A percentile compares a stretch with the other conserved stretches of the same genome.
These are phyloP conservation scores for Selenia dentaria DNA, from an alignment of 2,888 invertebrate genomes.

Conservation along the genomic window DNA sequence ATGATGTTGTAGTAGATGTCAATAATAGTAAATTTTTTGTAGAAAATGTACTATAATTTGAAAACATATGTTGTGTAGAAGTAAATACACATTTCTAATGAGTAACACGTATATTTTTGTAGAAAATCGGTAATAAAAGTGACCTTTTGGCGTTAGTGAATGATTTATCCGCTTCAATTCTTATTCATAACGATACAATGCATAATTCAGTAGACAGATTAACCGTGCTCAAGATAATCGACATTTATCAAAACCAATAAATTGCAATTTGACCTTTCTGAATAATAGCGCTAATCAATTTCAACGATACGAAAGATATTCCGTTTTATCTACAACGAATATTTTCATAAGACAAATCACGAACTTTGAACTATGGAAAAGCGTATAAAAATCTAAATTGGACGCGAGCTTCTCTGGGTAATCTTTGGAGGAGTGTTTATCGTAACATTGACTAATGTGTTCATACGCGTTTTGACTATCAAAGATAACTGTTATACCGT, in stretches of 20 bases:
- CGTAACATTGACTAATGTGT: slow-evolving; percentile 71
- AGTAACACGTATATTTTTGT: too few relatives aligned
- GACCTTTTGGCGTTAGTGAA: too few relatives aligned
- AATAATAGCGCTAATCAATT: slow-evolving; percentile 45
- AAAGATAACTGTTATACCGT: slow-evolving; percentile 68
- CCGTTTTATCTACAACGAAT: slow-evolving; percentile 39
- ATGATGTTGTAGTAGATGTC: too few relatives aligned
- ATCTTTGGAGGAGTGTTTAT: slow-evolving; percentile 38
- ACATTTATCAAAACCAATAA: slow-evolving; percentile 34
- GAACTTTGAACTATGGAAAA: slow-evolving; percentile 63
- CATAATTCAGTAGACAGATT: slow-evolving; percentile 30
- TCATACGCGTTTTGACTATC: slow-evolving; percentile 54
- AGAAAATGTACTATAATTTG: too few relatives aligned
- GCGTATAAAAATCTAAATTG: slow-evolving; percentile 55
- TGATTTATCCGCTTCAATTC: too few relatives aligned
- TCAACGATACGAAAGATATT: slow-evolving; percentile 40
- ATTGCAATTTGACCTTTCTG: slow-evolving; percentile 34
- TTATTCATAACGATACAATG: slow-evolving; percentile 13
- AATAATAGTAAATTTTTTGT: too few relatives aligned
- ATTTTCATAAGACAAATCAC: slow-evolving; percentile 57
- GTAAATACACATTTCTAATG: too few relatives aligned
- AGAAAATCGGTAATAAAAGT: too few relatives aligned
- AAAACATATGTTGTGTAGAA: too few relatives aligned
- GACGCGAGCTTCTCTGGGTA: slow-evolving; percentile 44
- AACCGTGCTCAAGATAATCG: slow-evolving; percentile 29